phyloP scores from a whole-genome alignment of 2,888 invertebrate species.

The Muscina levida region DNA sequence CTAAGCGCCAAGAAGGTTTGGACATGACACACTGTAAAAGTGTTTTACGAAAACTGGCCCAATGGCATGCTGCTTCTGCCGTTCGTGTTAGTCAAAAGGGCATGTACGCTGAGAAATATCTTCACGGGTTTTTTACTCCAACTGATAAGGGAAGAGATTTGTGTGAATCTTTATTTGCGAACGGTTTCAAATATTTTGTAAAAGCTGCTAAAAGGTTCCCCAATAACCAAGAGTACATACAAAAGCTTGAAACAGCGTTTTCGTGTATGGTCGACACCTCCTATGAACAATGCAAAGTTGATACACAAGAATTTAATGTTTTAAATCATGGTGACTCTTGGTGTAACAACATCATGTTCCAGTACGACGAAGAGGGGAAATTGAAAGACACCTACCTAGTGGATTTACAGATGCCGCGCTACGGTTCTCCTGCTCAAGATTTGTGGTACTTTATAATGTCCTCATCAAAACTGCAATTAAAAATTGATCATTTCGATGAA shows the following conservation, averaged over 20 bases:
- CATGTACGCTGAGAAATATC: conserved; percentile 38
- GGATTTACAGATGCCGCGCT: conserved; percentile 75
- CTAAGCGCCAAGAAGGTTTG: conserved; percentile 70
- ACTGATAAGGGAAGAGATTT: conserved; percentile 13
- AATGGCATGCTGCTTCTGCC: conserved; percentile 76
- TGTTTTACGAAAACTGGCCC: conserved; percentile 73
- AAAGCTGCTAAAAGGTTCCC: conserved; percentile 2
- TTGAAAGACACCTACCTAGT: conserved; percentile 73
- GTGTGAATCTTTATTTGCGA: conserved; percentile 56
- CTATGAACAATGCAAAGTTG: conserved; percentile 18
- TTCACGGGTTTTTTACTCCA: conserved; percentile 43
- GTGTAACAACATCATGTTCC: conserved; percentile 75
- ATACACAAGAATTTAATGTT: conserved; percentile 72
- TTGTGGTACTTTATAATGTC: conserved; percentile 73
- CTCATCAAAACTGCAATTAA: conserved; percentile 73
- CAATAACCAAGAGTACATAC: too few relatives aligned
- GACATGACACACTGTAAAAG: conserved; percentile 72
- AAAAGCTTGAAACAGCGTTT: background rate
- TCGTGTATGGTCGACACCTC: background rate
- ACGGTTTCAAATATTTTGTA: conserved; percentile 63
- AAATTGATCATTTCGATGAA: conserved; percentile 75
- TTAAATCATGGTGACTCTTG: conserved; percentile 73
- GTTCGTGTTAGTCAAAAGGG: conserved; percentile 69
- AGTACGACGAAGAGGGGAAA: conserved; percentile 68
- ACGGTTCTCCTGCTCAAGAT: conserved; percentile 75